Evolutionary conservation across 2,888 invertebrate species (phyloP).

Genomic region (Coelopa pilipes): DNA sequence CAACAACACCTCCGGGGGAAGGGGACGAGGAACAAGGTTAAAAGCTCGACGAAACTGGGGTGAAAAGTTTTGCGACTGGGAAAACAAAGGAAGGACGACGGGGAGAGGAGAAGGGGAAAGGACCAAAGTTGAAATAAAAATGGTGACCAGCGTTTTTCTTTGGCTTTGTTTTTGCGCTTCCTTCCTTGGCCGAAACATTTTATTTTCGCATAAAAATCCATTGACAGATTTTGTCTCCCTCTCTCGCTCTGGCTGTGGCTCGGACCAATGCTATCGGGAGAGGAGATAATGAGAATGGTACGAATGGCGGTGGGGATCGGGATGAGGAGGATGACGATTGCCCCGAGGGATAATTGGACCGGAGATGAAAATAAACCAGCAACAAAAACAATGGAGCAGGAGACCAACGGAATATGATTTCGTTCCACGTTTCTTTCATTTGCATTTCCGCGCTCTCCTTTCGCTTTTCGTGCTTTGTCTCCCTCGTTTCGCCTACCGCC

Average conservation of each 20-base stretch:
- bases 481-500: too few relatives aligned
- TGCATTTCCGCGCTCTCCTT: neutral
- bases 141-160: slow-evolving; percentile 21
- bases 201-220: slow-evolving; percentile 29
- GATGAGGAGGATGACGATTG: slow-evolving; percentile 9
- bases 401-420: neutral
- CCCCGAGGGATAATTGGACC: slow-evolving; percentile 31
- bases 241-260: neutral
- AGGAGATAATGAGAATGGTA: too few relatives aligned
- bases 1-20: too few relatives aligned
- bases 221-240: slow-evolving; percentile 25
- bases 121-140: slow-evolving; percentile 15
- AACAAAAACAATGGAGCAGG: neutral
- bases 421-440: neutral
- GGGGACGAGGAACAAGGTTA: neutral
- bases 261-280: too few relatives aligned
- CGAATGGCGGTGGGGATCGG: neutral
- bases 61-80: slow-evolving; percentile 24
- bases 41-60: slow-evolving; percentile 8
- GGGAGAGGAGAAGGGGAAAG: slow-evolving; percentile 10
- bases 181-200: neutral
- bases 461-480: neutral
- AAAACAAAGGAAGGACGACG: slow-evolving; percentile 22
- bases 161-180: too few relatives aligned
- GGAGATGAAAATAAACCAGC: slow-evolving; percentile 27